Evolutionary conservation across 2,113 vertebrate species (phyloP).

Genomic region (Scomber colias): DNA sequence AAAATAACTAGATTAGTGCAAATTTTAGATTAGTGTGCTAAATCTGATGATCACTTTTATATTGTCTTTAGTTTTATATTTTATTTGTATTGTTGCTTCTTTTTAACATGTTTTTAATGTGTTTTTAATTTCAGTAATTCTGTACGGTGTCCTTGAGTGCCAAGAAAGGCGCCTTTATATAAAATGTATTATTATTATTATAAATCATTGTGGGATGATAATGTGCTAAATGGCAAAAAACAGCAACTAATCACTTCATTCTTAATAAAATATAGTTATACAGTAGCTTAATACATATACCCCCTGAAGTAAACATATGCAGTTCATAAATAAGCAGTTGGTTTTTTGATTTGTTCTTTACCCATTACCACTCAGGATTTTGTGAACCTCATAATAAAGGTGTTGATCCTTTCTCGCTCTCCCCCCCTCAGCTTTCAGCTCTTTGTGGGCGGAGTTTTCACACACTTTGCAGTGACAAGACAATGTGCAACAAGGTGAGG

Average conservation of each 20-base stretch:
- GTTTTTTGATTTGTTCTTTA: neutral
- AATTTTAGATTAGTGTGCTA: neutral
- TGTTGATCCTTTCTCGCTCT: slow-evolving; percentile 15
- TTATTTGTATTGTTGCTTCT: too few relatives aligned
- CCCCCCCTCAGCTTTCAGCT: slow-evolving; percentile 26
- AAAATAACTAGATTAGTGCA: neutral
- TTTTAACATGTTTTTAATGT: too few relatives aligned
- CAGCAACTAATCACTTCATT: neutral
- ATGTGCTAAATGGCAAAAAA: neutral
- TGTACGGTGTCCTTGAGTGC: too few relatives aligned
- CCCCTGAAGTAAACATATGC: neutral
- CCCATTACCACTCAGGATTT: neutral
- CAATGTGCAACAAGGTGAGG: slow-evolving; percentile 77
- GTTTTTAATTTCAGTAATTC: too few relatives aligned
- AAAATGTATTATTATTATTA: too few relatives aligned
- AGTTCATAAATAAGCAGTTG: neutral
- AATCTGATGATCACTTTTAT: too few relatives aligned
- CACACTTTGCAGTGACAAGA: slow-evolving; percentile 82
- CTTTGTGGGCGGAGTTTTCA: slow-evolving; percentile 84
- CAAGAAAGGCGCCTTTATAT: too few relatives aligned
- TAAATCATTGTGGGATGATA: neutral
- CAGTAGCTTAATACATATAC: neutral
- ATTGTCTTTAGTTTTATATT: too few relatives aligned
- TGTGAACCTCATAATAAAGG: neutral
- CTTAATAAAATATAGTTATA: too few relatives aligned